Conservation (phyloP, 2,888 invertebrate genomes). For the Tromatobia lineatoria region DNA sequence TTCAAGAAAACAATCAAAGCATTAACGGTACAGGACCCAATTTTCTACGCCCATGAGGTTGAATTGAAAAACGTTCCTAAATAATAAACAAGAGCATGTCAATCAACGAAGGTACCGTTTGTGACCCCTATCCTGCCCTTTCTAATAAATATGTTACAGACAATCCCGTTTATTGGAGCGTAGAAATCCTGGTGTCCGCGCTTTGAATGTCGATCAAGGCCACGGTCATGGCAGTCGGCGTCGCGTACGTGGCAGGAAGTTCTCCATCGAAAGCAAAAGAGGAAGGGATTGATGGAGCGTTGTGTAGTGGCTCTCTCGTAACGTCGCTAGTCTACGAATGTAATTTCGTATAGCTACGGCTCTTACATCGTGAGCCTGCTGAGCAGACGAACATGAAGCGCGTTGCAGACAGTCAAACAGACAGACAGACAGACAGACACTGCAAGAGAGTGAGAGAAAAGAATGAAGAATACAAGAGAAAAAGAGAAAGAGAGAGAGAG, state of each 20-base stretch:
- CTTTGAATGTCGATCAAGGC: slow-evolving; percentile 62
- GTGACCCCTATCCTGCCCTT: neutral
- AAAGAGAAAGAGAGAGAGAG: neutral
- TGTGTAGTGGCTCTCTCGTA: neutral
- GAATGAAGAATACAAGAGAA: neutral
- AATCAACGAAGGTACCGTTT: neutral
- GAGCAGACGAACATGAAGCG: slow-evolving; percentile 18
- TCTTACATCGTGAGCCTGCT: slow-evolving; percentile 7
- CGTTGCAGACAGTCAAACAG: slow-evolving; percentile 24
- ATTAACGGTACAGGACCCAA: too few relatives aligned
- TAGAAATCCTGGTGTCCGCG: slow-evolving; percentile 16
- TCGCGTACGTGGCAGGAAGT: slow-evolving; percentile 42
- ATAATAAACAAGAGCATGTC: too few relatives aligned
- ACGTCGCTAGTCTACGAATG: slow-evolving; percentile 37
- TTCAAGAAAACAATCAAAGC: too few relatives aligned
- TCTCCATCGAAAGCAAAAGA: slow-evolving; percentile 13
- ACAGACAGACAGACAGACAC: neutral
- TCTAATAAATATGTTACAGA: neutral
- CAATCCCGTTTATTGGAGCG: neutral
- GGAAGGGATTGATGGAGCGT: slow-evolving; percentile 33
- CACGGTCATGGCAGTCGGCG: slow-evolving; percentile 11
- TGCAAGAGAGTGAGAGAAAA: neutral
- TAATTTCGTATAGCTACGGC: slow-evolving; percentile 36
- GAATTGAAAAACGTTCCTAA: too few relatives aligned
- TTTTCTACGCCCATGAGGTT: too few relatives aligned